Evolutionary conservation across 2,797 vertebrate species (phyloP).

Genomic region (Lerista edwardsae): DNA sequence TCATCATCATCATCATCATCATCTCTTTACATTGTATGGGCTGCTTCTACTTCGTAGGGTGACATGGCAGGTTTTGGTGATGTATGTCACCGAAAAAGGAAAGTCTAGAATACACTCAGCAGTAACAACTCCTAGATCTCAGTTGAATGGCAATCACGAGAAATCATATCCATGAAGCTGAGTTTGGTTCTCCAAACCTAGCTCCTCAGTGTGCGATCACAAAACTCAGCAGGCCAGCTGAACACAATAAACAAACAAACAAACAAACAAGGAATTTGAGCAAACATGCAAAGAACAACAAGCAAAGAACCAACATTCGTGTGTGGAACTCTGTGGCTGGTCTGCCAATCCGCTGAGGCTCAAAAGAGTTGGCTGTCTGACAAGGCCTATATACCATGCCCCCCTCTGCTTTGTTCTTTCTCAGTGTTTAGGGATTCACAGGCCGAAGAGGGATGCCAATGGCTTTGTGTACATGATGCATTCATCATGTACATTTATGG

Average conservation of each 20-base stretch:
- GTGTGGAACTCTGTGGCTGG: background rate
- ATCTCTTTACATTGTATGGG: background rate
- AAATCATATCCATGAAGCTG: background rate
- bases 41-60: background rate
- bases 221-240: conserved; percentile 69
- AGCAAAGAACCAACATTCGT: background rate
- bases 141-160: background rate
- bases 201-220: conserved; percentile 9
- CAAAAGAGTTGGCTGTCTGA: background rate
- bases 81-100: background rate
- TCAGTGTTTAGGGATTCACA: background rate
- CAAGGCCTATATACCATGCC: background rate
- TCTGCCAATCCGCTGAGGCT: background rate
- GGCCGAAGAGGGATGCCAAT: background rate
- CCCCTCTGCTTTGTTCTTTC: background rate
- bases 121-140: background rate
- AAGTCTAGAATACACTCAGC: background rate
- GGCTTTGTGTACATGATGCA: background rate
- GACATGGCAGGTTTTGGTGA: background rate
- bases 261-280: conserved; percentile 69
- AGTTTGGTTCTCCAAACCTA: conserved; percentile 32
- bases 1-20: too few species aligned
- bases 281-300: background rate
- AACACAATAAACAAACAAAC: conserved; percentile 4
- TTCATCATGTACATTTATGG: too few species aligned